A percentile compares a stretch with the other conserved stretches of the same genome.
These are phyloP conservation scores for Ectobius pallidus DNA, from an alignment of 2,888 invertebrate genomes.

Conservation along the genomic window DNA sequence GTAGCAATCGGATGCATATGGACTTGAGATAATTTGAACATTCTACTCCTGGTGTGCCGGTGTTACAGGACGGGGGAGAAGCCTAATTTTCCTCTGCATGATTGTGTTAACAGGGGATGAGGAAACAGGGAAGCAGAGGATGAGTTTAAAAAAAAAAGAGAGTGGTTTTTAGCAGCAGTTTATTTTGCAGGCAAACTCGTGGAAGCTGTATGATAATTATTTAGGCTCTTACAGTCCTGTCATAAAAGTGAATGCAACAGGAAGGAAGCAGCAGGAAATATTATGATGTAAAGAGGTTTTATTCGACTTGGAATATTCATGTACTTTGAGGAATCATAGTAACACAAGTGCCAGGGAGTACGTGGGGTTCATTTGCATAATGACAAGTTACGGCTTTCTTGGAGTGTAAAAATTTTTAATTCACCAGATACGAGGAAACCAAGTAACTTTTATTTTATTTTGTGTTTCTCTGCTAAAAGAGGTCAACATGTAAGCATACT, in stretches of 20 bases:
- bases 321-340: too few relatives aligned
- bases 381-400: too few relatives aligned
- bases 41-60: neutral
- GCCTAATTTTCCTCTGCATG: constrained; percentile 11
- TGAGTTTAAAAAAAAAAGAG: constrained; percentile 11
- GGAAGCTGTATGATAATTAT: constrained; percentile 6
- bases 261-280: neutral
- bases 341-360: too few relatives aligned
- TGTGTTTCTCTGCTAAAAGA: too few relatives aligned
- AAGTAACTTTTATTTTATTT: too few relatives aligned
- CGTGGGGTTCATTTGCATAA: too few relatives aligned
- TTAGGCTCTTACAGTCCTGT: neutral
- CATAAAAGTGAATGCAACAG: neutral
- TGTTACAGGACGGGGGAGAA: neutral
- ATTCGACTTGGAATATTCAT: neutral
- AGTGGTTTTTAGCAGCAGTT: constrained; percentile 20
- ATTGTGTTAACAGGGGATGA: neutral
- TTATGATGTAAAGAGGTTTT: neutral
- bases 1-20: neutral
- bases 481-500: too few relatives aligned
- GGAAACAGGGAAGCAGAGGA: neutral
- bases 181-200: neutral
- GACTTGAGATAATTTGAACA: constrained; percentile 7
- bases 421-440: too few relatives aligned
- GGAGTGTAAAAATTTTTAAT: too few relatives aligned